Evolutionary conservation across 2,797 vertebrate species (phyloP).

Genomic region (Danio kyathit): DNA sequence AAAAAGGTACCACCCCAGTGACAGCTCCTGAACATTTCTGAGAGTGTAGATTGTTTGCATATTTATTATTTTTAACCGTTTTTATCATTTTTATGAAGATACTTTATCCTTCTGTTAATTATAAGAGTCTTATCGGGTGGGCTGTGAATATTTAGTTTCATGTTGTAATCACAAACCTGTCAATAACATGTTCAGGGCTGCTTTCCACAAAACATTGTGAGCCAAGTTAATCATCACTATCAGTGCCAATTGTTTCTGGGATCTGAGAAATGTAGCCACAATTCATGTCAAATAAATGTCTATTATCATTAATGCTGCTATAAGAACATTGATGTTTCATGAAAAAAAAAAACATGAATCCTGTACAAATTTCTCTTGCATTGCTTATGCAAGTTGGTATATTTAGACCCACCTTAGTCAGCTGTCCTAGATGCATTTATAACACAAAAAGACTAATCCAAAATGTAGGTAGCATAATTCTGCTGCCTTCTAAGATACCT

Average conservation of each 20-base stretch:
- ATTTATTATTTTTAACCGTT: no score
- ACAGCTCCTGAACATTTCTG: no score
- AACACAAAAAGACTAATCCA: not conserved
- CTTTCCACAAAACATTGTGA: not conserved
- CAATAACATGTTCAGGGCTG: not conserved
- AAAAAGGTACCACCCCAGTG: no score
- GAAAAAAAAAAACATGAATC: not conserved
- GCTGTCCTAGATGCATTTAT: slow-evolving; percentile 9
- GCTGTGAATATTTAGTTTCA: not conserved
- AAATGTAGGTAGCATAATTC: slow-evolving; percentile 6
- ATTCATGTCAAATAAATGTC: no score
- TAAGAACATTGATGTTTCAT: not conserved
- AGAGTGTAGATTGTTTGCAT: no score
- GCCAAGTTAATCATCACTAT: not conserved
- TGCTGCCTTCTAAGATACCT: slow-evolving; percentile 5
- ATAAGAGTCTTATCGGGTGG: not conserved
- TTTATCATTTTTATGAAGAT: no score
- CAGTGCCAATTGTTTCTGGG: not conserved
- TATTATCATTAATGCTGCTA: not conserved
- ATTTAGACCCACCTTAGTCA: not conserved
- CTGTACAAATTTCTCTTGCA: not conserved
- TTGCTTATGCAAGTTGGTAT: not conserved
- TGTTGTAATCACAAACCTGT: not conserved
- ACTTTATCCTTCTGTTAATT: not conserved
- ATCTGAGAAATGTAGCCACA: not conserved